These are phyloP conservation scores for Uropsilus gracilis DNA, from an alignment of 2,113 vertebrate genomes.

Conservation along the genomic window DNA sequence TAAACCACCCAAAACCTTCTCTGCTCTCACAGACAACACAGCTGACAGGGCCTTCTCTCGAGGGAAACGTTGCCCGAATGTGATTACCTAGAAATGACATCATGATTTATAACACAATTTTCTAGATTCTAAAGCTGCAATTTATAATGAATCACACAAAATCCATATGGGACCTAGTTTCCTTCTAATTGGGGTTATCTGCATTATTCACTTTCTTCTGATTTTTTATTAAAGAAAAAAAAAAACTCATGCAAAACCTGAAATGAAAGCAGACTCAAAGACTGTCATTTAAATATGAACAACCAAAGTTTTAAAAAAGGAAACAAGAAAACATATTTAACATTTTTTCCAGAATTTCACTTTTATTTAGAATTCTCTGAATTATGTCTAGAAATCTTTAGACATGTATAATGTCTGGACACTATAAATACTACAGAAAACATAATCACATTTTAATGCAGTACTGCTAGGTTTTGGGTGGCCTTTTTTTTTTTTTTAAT, in stretches of 20 bases:
- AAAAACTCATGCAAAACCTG: neutral
- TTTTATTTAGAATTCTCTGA: neutral
- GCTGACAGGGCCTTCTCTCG: slow-evolving; percentile 63
- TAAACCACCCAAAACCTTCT: neutral
- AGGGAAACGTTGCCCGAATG: slow-evolving; percentile 49
- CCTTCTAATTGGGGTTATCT: slow-evolving; percentile 53
- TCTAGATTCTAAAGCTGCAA: slow-evolving; percentile 78
- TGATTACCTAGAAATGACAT: slow-evolving; percentile 82
- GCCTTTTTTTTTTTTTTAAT: neutral
- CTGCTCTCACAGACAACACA: slow-evolving; percentile 46
- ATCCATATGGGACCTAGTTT: slow-evolving; percentile 59
- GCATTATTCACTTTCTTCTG: neutral
- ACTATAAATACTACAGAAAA: slow-evolving; percentile 15
- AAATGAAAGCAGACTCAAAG: slow-evolving; percentile 29
- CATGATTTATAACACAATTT: slow-evolving; percentile 77
- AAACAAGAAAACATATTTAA: neutral
- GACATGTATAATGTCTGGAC: neutral
- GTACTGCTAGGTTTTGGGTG: neutral
- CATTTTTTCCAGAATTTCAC: neutral
- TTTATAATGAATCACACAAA: slow-evolving; percentile 61
- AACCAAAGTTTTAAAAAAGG: neutral
- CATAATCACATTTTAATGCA: neutral
- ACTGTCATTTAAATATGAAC: slow-evolving; percentile 40
- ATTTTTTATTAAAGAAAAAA: neutral
- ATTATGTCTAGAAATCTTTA: neutral